Evolutionary conservation across 2,888 invertebrate genomes (phyloP), one percentile per base, ranked within the genome.

Genomic region (Eupithecia subfuscata): DNA sequence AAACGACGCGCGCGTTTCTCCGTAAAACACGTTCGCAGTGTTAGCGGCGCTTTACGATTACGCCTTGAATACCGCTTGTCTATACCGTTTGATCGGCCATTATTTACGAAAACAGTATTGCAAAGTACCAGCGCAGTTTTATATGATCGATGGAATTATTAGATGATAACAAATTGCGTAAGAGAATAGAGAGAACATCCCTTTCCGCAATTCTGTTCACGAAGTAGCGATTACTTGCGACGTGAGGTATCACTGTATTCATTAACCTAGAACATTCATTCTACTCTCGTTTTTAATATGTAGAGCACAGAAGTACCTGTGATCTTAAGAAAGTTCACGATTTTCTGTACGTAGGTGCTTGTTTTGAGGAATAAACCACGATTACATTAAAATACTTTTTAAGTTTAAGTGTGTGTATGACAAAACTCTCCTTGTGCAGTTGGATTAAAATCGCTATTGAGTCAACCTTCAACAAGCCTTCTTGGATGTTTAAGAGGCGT

Each of bases 141-240:
- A 63, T 64, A 74, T 69, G 69, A 76, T 69, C 52, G 74, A 74
- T 72, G 71, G 37, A 45, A 71, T 69, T 74, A 71, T 76, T 70
- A 63, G 73, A 70, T 71, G 73, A 45, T 76, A 72, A 75, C 64
- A 71, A 71, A 74, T 77, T 72, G 72, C 74, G 72, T 74, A 77
- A 72, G 18, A 43, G 68, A 40, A 73, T n/a, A 43, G 37, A 34
- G 65, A 72, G 45, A 45, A 48, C 40, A 45, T 68, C 52, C 52
- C 65, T 56, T 70, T 65, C 64, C 67, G 70, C 65, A 70, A 71
- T 73, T 68, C 70, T 48, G 73, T 70, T 73, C 76, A 76, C 73
- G 76, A 70, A 18, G 30, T 22, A 11, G 25, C 63, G 67, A 76
- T 76, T 70, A 76, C 70, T 69, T 37, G 52, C 48, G 69, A 60